Conservation (phyloP, 2,888 invertebrate species). For the Microctonus hyperodae region DNA sequence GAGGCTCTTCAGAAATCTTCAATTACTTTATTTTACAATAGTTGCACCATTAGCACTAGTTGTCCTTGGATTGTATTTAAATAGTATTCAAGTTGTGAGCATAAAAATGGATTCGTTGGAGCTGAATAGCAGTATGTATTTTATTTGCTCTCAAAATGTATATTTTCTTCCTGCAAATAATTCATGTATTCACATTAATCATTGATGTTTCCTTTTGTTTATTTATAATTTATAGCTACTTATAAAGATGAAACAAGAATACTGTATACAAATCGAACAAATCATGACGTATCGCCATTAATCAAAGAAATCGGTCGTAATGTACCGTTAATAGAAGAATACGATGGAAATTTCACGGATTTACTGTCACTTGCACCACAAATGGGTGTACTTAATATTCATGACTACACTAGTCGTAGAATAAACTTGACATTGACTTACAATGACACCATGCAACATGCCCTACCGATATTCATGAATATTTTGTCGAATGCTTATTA, state of each 20-base stretch:
- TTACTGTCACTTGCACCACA: conserved; percentile 71
- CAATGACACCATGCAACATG: conserved; percentile 82
- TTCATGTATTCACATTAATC: neutral
- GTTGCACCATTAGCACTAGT: conserved; percentile 75
- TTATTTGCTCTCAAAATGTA: too few relatives aligned
- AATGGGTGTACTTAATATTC: conserved; percentile 73
- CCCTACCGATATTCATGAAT: conserved; percentile 78
- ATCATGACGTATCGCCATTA: conserved; percentile 58
- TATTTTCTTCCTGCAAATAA: neutral
- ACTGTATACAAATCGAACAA: conserved; percentile 70
- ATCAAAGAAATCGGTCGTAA: conserved; percentile 53
- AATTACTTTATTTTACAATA: conserved; percentile 78
- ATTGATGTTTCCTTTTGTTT: neutral
- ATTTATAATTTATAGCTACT: conserved; percentile 59
- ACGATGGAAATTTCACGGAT: conserved; percentile 73
- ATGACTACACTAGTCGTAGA: conserved; percentile 64
- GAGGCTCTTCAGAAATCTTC: conserved; percentile 73
- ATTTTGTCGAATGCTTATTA: conserved; percentile 75
- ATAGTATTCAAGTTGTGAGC: conserved; percentile 70
- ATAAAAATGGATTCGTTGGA: conserved; percentile 71
- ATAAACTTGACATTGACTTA: conserved; percentile 72
- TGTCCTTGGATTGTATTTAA: conserved; percentile 73
- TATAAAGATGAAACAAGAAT: conserved; percentile 70
- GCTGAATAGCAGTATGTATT: conserved; percentile 65
- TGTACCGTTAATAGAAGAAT: conserved; percentile 63